Evolutionary conservation across 1,140 invertebrate genomes (phyloP).

Genomic region (Radopholus similis): DNA sequence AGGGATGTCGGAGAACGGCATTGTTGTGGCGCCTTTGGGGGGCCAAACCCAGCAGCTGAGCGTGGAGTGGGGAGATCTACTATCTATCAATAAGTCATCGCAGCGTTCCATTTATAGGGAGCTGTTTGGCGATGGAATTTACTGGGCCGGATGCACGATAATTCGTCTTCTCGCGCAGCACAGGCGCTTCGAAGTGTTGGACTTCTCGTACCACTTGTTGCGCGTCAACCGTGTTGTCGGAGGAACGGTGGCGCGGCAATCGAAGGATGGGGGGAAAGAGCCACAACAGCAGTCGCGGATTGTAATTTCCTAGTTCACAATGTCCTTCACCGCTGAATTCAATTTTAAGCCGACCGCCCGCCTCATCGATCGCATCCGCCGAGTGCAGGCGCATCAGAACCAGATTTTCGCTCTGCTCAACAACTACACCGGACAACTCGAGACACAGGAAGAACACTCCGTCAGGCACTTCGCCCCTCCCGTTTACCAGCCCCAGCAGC

Average conservation of each 20-base stretch:
- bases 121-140: conserved; percentile 93
- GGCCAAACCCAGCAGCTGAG: neutral
- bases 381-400: conserved; percentile 95
- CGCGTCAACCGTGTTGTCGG: conserved; percentile 82
- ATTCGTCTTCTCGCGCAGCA: conserved; percentile 93
- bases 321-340: conserved; percentile 1
- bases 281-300: conserved; percentile 70
- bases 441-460: conserved; percentile 23
- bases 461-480: conserved; percentile 33
- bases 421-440: conserved; percentile 64
- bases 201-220: conserved; percentile 97
- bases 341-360: conserved; percentile 77
- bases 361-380: conserved; percentile 92
- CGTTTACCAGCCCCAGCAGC: conserved; percentile 20
- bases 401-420: conserved; percentile 96
- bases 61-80: conserved; percentile 2
- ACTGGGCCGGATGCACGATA: conserved; percentile 98
- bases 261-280: conserved; percentile 89
- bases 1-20: neutral
- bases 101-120: conserved; percentile 69
- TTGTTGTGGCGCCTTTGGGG: neutral
- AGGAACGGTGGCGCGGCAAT: conserved; percentile 63
- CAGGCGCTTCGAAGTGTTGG: conserved; percentile 89
- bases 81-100: neutral
- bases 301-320: neutral